Base-by-base conservation (phyloP, 2,888 invertebrate species). In the Ommatoiulus sabulosus region DNA sequence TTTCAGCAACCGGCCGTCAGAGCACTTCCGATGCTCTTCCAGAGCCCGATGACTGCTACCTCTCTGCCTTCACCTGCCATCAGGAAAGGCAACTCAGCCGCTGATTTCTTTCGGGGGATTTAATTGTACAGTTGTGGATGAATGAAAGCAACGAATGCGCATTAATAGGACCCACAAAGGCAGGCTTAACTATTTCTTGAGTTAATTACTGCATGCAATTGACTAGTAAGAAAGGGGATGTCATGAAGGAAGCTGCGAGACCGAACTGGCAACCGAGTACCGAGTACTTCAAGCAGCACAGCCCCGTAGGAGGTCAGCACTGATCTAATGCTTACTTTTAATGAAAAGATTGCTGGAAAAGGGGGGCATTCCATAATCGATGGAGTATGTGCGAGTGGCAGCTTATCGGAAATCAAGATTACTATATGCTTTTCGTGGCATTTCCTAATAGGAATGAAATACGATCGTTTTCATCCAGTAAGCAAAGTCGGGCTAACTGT, bases 301-400 rank as follows among this genome's bases (percentile, higher is more conserved):
- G n/a, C 35, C 7, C 84, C 84, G 84, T 84, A 84, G 84, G 84
- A 84, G 84, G 84, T 84, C 84, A 84, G 84, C 84, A 84, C 84
- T 84, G 84, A 84, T 84, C 84, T 84, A 20, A 84, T 43, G 84
- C 84, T 12, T 43, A 43, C 84, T 57, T 57, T 57, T 57, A 57
- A 57, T 57, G 15, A 57, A 57, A 57, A 57, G 57, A 57, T 57
- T 57, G 57, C 57, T 57, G 57, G 57, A 57, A 57, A 57, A 57
- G n/a, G 17, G 57, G 57, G 17, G 17, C 57, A 10, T 57, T 57
- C 57, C 57, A 57, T 5, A 15, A n/a, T n/a, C n/a, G n/a, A n/a
- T n/a, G n/a, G n/a, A n/a, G n/a, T n/a, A n/a, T n/a, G n/a, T n/a
- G n/a, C n/a, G n/a, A n/a, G n/a, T n/a, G n/a, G n/a, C n/a, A n/a